A percentile compares a stretch with the other conserved stretches of the same genome.
Conservation (phyloP, 1,140 invertebrate genomes). For the Caenorhabditis remanei region DNA sequence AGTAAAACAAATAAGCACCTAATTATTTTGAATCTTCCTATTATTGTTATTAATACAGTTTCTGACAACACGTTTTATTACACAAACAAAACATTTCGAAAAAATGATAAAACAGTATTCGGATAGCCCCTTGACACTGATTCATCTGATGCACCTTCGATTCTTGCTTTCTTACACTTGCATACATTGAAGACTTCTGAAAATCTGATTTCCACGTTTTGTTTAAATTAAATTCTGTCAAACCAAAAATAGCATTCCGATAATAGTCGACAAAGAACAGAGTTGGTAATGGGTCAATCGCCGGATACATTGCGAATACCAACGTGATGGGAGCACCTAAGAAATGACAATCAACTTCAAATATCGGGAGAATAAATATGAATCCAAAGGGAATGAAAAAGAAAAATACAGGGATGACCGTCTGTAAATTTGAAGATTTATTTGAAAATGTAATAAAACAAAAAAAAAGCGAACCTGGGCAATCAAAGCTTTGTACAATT, state of each 20-base stretch:
- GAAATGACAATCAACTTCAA: constrained; percentile 22
- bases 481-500: constrained; percentile 20
- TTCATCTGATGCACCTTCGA: background rate
- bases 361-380: background rate
- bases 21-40: too few relatives aligned
- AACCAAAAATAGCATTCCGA: background rate
- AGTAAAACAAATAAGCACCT: too few relatives aligned
- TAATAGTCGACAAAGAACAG: background rate
- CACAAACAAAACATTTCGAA: too few relatives aligned
- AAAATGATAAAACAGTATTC: too few relatives aligned
- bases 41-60: too few relatives aligned
- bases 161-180: background rate
- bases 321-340: background rate
- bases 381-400: constrained; percentile 25
- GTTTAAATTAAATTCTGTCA: background rate
- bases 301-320: constrained; percentile 1
- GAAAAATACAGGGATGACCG: background rate
- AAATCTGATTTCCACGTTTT: background rate
- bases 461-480: background rate
- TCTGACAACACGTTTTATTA: too few relatives aligned
- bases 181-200: background rate
- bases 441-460: background rate
- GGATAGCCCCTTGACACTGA: too few relatives aligned
- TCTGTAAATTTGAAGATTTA: background rate
- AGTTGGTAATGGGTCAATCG: background rate